Evolutionary conservation across 2,797 vertebrate genomes (phyloP), one percentile per base, ranked within the genome.

Genomic region (Phataginus tricuspis): DNA sequence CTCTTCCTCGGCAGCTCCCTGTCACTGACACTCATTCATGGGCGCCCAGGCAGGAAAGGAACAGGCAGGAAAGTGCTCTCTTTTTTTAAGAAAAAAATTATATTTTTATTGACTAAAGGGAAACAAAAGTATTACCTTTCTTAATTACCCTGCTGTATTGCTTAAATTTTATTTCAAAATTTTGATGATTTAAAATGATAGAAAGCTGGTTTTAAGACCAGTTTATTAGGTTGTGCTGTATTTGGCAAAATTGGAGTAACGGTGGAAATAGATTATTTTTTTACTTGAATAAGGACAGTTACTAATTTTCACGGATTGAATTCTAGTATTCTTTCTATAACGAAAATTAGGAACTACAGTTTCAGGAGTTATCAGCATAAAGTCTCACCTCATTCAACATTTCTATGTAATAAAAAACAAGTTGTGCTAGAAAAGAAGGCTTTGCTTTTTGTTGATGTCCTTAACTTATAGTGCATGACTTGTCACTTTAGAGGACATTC

Each of bases 131-230:
- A 29, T 29, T 72, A 27, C 16, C 14, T 91, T 79, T 55, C 37
- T 63, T 55, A 89, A 27, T 75, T 51, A 92, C 3, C 25, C 42
- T 29, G 34, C 55, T 72, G 57, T 5, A 42, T 85, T 82, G 49
- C 34, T 90, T 95, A 39, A 31, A 83, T 55, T 90, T 91, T 80
- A 75, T 89, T 80, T 74, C 51, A 90, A 97, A 61, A 5, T 61
- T 55, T 90, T 92, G 25, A 93, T 27, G 45, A 45, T 91, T 45
- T 79, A 51, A 84, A 95, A 71, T 71, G 59, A 7, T 82, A 71
- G 64, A 55, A 68, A 69, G 25, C 4, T n/a, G 34, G 75, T 87
- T 89, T 89, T 66, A 87, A 87, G 21, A 83, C 16, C 90, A 2
- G 4, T 49, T 77, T 42, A 90, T 82, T 87, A 51, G 37, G 51